Conservation (phyloP, 2,888 invertebrate species). For the Parelbella ahira region DNA sequence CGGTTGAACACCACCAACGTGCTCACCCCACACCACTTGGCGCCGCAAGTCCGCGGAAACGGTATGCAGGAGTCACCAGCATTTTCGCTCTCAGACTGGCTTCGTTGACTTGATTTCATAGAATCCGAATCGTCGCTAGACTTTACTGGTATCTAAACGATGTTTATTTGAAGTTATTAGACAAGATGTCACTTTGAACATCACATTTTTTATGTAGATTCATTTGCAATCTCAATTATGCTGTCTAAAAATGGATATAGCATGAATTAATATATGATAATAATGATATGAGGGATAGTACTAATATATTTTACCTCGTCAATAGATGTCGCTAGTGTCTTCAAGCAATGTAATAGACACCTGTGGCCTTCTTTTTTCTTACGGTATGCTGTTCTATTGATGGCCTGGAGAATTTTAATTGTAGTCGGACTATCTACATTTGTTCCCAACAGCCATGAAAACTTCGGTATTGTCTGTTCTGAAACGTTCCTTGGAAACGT, state of each 20-base stretch:
- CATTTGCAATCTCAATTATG: too few relatives aligned
- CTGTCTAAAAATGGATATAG: too few relatives aligned
- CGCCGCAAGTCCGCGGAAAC: slow-evolving; percentile 96
- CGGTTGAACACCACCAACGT: slow-evolving; percentile 92
- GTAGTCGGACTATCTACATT: slow-evolving; percentile 86
- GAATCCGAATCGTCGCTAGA: slow-evolving; percentile 75
- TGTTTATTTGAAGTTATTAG: too few relatives aligned
- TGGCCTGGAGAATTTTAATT: slow-evolving; percentile 87
- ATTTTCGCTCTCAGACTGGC: slow-evolving; percentile 73
- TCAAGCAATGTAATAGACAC: slow-evolving; percentile 92
- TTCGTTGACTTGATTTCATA: slow-evolving; percentile 69
- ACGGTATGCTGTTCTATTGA: slow-evolving; percentile 89
- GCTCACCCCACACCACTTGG: slow-evolving; percentile 94
- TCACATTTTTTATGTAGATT: too few relatives aligned
- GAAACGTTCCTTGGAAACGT: slow-evolving; percentile 79
- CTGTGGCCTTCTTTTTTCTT: slow-evolving; percentile 91
- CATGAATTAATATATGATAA: too few relatives aligned
- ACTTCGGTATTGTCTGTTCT: slow-evolving; percentile 72
- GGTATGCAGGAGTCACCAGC: slow-evolving; percentile 91
- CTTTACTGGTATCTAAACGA: slow-evolving; percentile 81
- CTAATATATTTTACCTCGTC: too few relatives aligned
- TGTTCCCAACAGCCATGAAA: slow-evolving; percentile 75
- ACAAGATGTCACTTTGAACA: too few relatives aligned
- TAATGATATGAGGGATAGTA: too few relatives aligned
- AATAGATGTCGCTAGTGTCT: slow-evolving; percentile 69